phyloP scores from a whole-genome alignment of 2,888 invertebrate genomes.

The Caenorhabditis plicata region DNA sequence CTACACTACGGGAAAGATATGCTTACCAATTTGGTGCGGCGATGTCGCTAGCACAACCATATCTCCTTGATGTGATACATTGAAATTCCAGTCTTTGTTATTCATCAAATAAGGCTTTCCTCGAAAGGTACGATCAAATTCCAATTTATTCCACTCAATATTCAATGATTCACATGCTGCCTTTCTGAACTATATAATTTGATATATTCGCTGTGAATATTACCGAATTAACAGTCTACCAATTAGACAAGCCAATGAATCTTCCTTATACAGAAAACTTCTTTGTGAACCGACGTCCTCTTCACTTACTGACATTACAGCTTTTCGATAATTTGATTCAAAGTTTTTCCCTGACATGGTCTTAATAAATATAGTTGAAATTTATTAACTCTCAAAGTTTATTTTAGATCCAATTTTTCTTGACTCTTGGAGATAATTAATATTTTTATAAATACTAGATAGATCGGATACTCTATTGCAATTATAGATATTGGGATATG shows the following conservation, averaged over 20 bases:
- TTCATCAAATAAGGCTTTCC: conserved; percentile 60
- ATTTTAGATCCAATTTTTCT: too few species aligned
- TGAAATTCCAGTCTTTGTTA: conserved; percentile 42
- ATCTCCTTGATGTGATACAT: conserved; percentile 65
- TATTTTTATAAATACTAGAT: neutral
- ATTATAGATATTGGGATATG: too few species aligned
- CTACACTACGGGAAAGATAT: too few species aligned
- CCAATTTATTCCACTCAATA: conserved; percentile 46
- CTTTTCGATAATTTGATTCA: conserved; percentile 48
- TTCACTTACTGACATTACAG: conserved; percentile 47
- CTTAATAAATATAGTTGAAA: too few species aligned
- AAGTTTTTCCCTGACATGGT: conserved; percentile 33
- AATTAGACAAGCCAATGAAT: conserved; percentile 55
- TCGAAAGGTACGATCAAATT: conserved; percentile 46
- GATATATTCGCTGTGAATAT: neutral
- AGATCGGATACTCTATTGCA: too few species aligned
- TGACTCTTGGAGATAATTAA: too few species aligned
- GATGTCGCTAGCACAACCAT: conserved; percentile 49
- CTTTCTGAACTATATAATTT: conserved; percentile 9
- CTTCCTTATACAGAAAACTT: conserved; percentile 51
- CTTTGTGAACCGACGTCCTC: conserved; percentile 53
- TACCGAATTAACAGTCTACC: conserved; percentile 57
- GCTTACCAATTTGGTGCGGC: conserved; percentile 7
- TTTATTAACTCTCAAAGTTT: too few species aligned
- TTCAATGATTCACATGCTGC: conserved; percentile 4